Evolutionary conservation across 1,140 invertebrate species (phyloP).

Genomic region (Tachypleus tridentatus): DNA sequence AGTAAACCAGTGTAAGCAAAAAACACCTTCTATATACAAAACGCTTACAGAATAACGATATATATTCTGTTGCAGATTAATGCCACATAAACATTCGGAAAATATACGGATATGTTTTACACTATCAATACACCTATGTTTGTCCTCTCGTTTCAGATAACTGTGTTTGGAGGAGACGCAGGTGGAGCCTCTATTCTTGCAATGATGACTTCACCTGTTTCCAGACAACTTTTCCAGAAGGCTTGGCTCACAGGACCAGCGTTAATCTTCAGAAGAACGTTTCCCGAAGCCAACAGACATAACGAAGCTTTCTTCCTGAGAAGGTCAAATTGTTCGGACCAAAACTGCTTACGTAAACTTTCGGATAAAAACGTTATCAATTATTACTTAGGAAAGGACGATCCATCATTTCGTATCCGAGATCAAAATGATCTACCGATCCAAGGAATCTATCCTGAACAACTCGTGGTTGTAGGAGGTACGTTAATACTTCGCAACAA

Average conservation of each 20-base stretch:
- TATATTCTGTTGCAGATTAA: too few relatives aligned
- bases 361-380: conserved; percentile 9
- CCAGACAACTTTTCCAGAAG: conserved; percentile 4
- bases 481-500: neutral
- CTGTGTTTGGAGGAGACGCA: conserved; percentile 16
- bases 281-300: conserved; percentile 11
- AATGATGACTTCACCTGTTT: conserved; percentile 5
- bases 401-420: conserved; percentile 23
- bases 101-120: too few relatives aligned
- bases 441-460: conserved; percentile 22
- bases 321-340: conserved; percentile 10
- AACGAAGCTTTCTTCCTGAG: conserved; percentile 16
- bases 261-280: conserved; percentile 17
- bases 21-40: too few relatives aligned
- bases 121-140: neutral
- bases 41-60: too few relatives aligned
- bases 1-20: too few relatives aligned
- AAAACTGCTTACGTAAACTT: conserved; percentile 15
- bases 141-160: conserved; percentile 9
- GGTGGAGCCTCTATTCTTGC: conserved; percentile 17
- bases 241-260: conserved; percentile 23
- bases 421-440: conserved; percentile 26
- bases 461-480: conserved; percentile 22
- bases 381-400: conserved; percentile 21
- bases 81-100: too few relatives aligned